phyloP scores from a whole-genome alignment of 2,888 invertebrate genomes.

The Epiblema foenella region DNA sequence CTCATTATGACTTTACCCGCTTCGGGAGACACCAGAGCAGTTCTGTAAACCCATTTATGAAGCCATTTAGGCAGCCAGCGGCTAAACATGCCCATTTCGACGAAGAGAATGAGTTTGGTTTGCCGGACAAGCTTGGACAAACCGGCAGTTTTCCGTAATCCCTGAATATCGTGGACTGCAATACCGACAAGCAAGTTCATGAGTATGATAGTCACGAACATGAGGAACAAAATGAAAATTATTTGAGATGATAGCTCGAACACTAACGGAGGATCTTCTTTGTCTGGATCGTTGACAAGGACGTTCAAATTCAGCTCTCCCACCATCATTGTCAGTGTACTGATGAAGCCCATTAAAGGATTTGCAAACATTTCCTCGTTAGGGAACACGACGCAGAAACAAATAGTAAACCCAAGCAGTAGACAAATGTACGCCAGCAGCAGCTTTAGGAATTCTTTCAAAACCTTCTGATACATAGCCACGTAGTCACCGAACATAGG shows the following conservation, averaged over 20 bases:
- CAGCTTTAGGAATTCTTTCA: slow-evolving; percentile 92
- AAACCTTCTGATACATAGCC: slow-evolving; percentile 95
- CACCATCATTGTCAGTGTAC: slow-evolving; percentile 95
- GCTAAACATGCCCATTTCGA: slow-evolving; percentile 92
- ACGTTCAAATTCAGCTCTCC: slow-evolving; percentile 92
- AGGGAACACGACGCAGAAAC: slow-evolving; percentile 94
- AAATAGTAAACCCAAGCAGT: slow-evolving; percentile 93
- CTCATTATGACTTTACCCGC: slow-evolving; percentile 92
- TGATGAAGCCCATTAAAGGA: slow-evolving; percentile 92
- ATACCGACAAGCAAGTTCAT: slow-evolving; percentile 95
- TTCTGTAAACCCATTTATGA: slow-evolving; percentile 90
- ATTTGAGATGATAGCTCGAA: slow-evolving; percentile 92
- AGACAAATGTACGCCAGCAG: slow-evolving; percentile 93
- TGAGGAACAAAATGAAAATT: slow-evolving; percentile 91
- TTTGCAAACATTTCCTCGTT: slow-evolving; percentile 92
- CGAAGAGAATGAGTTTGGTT: slow-evolving; percentile 92
- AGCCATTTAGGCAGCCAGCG: slow-evolving; percentile 90
- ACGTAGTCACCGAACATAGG: slow-evolving; percentile 96
- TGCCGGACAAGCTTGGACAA: slow-evolving; percentile 93
- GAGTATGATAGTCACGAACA: slow-evolving; percentile 93
- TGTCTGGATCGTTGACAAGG: slow-evolving; percentile 88
- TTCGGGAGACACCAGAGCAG: slow-evolving; percentile 91
- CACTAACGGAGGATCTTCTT: slow-evolving; percentile 88
- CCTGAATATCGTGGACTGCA: slow-evolving; percentile 94
- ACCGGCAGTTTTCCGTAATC: slow-evolving; percentile 93